Conservation (phyloP, 2,888 invertebrate species). For the Pseudeuparius sepicola region DNA sequence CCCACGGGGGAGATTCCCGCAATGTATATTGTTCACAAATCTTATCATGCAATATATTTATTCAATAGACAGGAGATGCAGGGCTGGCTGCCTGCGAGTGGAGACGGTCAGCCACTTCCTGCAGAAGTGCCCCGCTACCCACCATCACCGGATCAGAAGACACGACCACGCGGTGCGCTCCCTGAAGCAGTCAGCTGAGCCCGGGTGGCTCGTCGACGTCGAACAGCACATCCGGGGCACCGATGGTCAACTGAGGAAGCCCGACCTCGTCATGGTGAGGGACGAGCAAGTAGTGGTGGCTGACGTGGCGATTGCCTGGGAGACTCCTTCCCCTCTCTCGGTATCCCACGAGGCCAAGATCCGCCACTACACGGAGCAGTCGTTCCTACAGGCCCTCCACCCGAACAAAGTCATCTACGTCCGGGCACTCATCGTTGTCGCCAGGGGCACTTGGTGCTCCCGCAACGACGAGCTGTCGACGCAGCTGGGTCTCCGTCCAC, state of each 20-base stretch:
- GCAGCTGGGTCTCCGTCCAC: no score
- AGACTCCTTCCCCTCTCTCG: not conserved
- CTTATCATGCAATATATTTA: no score
- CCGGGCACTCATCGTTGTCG: no score
- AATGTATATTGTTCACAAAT: no score
- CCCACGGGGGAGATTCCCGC: no score
- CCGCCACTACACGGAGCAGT: conserved; percentile 2
- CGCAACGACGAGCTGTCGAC: no score
- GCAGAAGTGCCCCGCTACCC: conserved; percentile 20
- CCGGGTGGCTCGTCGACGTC: conserved; percentile 5
- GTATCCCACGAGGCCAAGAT: conserved; percentile 3
- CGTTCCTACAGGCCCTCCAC: not conserved
- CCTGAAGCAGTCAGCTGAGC: not conserved
- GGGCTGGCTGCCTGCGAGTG: conserved; percentile 16
- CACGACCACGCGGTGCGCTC: conserved; percentile 13
- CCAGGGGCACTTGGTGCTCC: no score
- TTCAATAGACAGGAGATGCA: no score
- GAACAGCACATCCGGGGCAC: conserved; percentile 5
- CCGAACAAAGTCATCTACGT: no score
- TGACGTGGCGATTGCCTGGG: conserved; percentile 9
- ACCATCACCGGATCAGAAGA: conserved; percentile 17
- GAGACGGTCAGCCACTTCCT: conserved; percentile 21
- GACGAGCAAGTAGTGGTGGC: not conserved
- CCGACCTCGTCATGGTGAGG: conserved; percentile 6
- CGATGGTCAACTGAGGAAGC: conserved; percentile 5